Conservation (phyloP, 2,888 invertebrate species). For the Spatulosminthurus flaviceps region DNA sequence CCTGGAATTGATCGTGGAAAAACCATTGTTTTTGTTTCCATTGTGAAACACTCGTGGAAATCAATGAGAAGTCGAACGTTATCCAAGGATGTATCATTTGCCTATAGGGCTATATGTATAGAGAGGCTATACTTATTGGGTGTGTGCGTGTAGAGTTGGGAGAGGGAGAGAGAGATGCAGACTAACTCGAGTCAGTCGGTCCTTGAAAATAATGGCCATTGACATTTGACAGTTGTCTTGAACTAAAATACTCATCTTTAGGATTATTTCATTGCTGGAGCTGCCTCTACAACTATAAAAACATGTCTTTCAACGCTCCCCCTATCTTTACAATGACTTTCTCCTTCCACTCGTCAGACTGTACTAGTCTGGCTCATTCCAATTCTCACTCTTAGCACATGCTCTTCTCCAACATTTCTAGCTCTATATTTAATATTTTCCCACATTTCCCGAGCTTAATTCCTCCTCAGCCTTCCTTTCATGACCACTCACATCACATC, state of each 20-base stretch:
- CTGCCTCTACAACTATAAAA: too few relatives aligned
- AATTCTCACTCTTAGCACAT: too few relatives aligned
- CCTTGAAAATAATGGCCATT: constrained; percentile 18
- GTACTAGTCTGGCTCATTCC: too few relatives aligned
- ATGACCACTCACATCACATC: background rate
- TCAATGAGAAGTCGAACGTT: constrained; percentile 23
- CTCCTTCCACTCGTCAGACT: too few relatives aligned
- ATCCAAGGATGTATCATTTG: constrained; percentile 20
- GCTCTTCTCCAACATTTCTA: background rate
- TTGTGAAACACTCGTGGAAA: constrained; percentile 36
- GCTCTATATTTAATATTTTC: constrained; percentile 1
- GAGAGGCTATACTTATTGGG: too few relatives aligned
- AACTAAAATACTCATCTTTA: background rate
- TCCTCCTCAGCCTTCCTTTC: background rate
- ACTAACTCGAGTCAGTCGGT: background rate
- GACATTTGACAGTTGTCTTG: constrained; percentile 22
- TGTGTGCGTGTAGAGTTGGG: too few relatives aligned
- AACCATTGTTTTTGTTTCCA: constrained; percentile 36
- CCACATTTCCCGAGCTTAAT: background rate
- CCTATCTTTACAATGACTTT: too few relatives aligned
- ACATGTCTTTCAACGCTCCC: too few relatives aligned
- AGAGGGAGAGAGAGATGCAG: too few relatives aligned
- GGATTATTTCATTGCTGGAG: background rate
- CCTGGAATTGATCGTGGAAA: background rate
- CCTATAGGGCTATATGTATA: too few relatives aligned